phyloP scores from a whole-genome alignment of 2,797 vertebrate genomes.

The Brotula barbata region DNA sequence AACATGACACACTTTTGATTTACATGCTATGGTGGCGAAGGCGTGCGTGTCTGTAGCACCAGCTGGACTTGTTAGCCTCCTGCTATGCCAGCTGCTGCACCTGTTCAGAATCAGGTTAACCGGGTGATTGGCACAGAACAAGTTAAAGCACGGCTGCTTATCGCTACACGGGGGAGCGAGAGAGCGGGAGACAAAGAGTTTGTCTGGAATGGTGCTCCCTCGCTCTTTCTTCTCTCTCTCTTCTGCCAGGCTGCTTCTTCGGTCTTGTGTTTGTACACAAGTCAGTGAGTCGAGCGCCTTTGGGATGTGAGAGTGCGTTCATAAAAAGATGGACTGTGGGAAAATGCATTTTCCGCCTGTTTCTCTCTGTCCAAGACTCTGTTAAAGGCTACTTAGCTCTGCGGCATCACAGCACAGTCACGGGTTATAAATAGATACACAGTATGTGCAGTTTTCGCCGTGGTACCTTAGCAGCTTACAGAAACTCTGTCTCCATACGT shows the following conservation, averaged over 20 bases:
- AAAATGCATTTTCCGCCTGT: background rate
- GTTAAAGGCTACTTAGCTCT: no score
- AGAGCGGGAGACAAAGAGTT: no score
- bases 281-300: conserved; percentile 11
- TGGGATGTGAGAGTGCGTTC: background rate
- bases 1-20: conserved; percentile 30
- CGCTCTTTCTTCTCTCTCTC: background rate
- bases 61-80: conserved; percentile 46
- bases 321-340: background rate
- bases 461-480: no score
- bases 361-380: background rate
- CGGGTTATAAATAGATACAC: no score
- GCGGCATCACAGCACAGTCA: no score
- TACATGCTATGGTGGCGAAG: conserved; percentile 20
- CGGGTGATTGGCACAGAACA: conserved; percentile 60
- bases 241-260: conserved; percentile 8
- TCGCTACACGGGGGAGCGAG: no score
- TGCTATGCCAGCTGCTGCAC: conserved; percentile 59
- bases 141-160: conserved; percentile 49
- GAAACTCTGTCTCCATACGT: no score
- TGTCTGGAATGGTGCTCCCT: no score
- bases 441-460: no score
- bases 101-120: conserved; percentile 60
- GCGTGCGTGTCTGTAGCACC: conserved; percentile 32
- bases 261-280: background rate